Conservation (phyloP, 23 tunicate genomes). For the Corella eumyota region DNA sequence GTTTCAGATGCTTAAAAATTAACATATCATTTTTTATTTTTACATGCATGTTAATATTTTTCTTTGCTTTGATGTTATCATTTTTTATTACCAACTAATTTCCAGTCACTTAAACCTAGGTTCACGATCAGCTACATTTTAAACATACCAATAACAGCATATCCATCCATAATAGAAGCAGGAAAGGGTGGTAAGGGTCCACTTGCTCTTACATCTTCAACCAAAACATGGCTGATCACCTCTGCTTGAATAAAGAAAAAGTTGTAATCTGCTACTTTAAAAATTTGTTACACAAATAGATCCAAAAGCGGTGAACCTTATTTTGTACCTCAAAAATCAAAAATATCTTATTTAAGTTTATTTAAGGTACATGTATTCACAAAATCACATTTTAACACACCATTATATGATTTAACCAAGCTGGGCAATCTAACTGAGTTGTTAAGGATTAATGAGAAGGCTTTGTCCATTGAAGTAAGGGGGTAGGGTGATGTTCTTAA, state of each 20-base stretch:
- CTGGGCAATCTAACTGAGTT: constrained; percentile 31
- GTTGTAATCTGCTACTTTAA: not conserved
- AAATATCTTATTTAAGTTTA: too few species aligned
- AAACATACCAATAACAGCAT: constrained; percentile 80
- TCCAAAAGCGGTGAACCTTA: not conserved
- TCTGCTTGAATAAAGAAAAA: constrained; percentile 20
- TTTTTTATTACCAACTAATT: too few species aligned
- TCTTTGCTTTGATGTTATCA: too few species aligned
- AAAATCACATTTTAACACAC: too few species aligned
- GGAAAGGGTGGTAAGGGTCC: constrained; percentile 81
- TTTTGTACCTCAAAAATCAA: too few species aligned
- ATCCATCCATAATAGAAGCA: constrained; percentile 95
- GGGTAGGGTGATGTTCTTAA: constrained; percentile 68
- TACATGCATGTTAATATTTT: too few species aligned
- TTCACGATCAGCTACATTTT: too few species aligned
- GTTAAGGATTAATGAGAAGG: constrained; percentile 34
- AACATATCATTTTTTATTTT: not conserved
- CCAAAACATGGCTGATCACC: constrained; percentile 53
- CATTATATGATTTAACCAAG: constrained; percentile 23
- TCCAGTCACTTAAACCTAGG: too few species aligned
- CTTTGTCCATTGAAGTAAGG: constrained; percentile 67
- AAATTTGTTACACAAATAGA: not conserved
- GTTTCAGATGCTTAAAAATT: constrained; percentile 53
- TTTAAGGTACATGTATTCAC: too few species aligned
- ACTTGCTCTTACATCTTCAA: constrained; percentile 51